These are phyloP conservation scores for Chroicocephalus ridibundus DNA, from an alignment of 2,113 vertebrate genomes.

Conservation along the genomic window DNA sequence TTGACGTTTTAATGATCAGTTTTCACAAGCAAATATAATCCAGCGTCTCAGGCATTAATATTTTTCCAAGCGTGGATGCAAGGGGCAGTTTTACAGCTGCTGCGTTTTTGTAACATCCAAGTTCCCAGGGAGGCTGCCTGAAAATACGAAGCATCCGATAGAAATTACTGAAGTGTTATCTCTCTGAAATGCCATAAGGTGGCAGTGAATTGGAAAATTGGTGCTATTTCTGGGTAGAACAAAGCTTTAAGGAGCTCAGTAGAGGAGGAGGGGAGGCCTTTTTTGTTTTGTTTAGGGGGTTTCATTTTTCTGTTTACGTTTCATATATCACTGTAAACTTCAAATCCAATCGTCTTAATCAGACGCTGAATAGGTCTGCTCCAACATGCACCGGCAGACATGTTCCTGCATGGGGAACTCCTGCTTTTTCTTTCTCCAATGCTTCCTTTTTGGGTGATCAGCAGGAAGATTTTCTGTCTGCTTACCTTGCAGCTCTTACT, in stretches of 20 bases:
- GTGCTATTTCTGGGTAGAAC: background rate
- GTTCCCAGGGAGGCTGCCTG: background rate
- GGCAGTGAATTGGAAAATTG: conserved; percentile 51
- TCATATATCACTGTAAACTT: background rate
- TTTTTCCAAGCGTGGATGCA: background rate
- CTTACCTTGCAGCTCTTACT: background rate
- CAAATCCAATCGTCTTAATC: background rate
- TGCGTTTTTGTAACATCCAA: background rate
- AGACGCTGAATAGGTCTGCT: background rate
- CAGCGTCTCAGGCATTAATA: background rate
- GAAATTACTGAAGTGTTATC: conserved; percentile 21
- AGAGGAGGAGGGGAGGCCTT: background rate
- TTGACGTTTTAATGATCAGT: background rate
- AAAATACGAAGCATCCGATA: accelerated
- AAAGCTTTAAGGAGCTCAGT: background rate
- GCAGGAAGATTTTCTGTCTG: background rate
- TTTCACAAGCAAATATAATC: background rate
- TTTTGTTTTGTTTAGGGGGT: background rate
- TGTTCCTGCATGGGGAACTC: background rate
- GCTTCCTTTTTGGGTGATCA: background rate
- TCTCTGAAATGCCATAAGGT: conserved; percentile 58
- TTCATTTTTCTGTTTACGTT: background rate
- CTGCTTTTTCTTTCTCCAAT: background rate
- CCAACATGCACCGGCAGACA: background rate
- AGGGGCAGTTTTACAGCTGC: background rate